phyloP scores from a whole-genome alignment of 1,140 invertebrate genomes.

The Heliconius himera region DNA sequence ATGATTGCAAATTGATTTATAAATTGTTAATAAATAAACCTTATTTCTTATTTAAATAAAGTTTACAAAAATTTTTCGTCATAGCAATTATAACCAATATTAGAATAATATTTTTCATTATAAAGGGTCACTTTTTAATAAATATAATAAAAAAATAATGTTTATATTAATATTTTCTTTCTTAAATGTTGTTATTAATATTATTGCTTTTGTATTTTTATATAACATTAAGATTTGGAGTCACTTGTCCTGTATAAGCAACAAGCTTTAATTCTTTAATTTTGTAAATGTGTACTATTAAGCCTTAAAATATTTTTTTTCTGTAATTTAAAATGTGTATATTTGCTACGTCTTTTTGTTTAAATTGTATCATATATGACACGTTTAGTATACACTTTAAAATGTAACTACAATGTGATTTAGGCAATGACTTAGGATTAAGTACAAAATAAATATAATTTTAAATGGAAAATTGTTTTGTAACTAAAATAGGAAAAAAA shows the following conservation, averaged over 20 bases:
- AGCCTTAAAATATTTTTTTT: not conserved
- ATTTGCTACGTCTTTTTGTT: not conserved
- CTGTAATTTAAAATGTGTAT: no score
- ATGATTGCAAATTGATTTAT: no score
- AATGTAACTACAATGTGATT: constrained; percentile 22
- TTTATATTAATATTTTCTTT: not conserved
- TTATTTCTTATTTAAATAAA: not conserved
- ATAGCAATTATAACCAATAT: not conserved
- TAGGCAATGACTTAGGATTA: constrained; percentile 77
- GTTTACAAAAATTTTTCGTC: not conserved
- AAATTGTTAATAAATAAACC: not conserved
- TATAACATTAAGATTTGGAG: not conserved
- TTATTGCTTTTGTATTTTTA: constrained; percentile 8
- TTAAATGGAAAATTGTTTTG: constrained; percentile 74
- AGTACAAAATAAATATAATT: constrained; percentile 72
- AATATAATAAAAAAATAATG: not conserved
- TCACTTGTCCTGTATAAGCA: constrained; percentile 1
- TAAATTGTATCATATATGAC: not conserved
- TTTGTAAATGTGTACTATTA: not conserved
- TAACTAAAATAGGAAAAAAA: constrained; percentile 73
- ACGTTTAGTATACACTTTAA: not conserved
- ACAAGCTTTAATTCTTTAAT: not conserved
- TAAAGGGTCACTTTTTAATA: not conserved
- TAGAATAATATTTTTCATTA: not conserved
- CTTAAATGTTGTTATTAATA: constrained; percentile 9